Evolutionary conservation across 2,888 invertebrate genomes (phyloP).

Genomic region (Elmis aenea): DNA sequence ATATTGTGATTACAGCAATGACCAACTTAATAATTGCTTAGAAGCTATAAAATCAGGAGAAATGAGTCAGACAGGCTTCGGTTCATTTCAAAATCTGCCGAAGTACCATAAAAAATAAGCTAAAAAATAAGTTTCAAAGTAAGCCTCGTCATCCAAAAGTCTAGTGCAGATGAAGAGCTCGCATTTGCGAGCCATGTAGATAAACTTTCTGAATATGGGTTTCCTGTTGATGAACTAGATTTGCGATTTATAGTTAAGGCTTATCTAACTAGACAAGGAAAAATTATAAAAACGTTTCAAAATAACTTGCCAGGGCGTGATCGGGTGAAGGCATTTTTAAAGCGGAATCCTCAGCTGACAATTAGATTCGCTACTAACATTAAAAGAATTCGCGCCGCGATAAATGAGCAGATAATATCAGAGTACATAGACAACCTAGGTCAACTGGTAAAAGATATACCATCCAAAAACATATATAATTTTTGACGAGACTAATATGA

Average conservation of each 20-base stretch:
- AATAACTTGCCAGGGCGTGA: conserved; percentile 21
- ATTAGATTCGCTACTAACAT: conserved; percentile 13
- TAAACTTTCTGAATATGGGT: conserved; percentile 6
- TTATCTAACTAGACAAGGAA: conserved; percentile 9
- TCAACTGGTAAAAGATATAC: conserved; percentile 1
- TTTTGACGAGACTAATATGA: conserved; percentile 1
- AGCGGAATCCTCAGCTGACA: conserved; percentile 13
- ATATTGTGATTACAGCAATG: conserved; percentile 3
- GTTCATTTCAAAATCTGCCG: conserved; percentile 2
- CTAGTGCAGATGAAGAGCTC: conserved; percentile 2
- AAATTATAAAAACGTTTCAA: conserved; percentile 10
- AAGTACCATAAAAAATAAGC: conserved; percentile 1
- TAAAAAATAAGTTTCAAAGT: neutral
- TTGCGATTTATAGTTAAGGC: conserved; percentile 6
- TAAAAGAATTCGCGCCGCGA: conserved; percentile 11
- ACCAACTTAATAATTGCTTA: conserved; percentile 5
- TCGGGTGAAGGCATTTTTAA: conserved; percentile 13
- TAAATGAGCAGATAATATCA: conserved; percentile 6
- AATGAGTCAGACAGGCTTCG: neutral
- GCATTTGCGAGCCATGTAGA: conserved; percentile 1
- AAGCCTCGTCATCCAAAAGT: conserved; percentile 4
- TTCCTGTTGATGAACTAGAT: conserved; percentile 5
- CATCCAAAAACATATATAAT: conserved; percentile 1
- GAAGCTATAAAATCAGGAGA: conserved; percentile 1
- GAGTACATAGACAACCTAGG: conserved; percentile 2